A percentile compares a stretch with the other conserved stretches of the same genome.
Evolutionary conservation across 1,140 invertebrate species (phyloP).

Genomic region (Zaprionus gabonicus): DNA sequence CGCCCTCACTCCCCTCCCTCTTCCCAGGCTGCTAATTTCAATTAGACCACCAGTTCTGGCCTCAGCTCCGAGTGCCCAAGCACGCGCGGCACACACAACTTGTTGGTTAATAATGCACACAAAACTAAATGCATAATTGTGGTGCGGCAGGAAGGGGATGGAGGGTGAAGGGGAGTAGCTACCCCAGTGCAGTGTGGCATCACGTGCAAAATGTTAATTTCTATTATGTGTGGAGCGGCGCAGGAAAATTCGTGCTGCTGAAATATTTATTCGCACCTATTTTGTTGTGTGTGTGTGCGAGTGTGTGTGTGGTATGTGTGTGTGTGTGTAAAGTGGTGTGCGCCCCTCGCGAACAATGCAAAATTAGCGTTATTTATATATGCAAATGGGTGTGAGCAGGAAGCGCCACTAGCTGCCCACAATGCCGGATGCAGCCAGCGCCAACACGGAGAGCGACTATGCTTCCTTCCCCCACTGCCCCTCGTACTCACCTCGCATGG

Average conservation of each 20-base stretch:
- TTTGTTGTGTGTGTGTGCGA: slow-evolving; percentile 40
- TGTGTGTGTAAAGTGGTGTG: slow-evolving; percentile 13
- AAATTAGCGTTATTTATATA: slow-evolving; percentile 81
- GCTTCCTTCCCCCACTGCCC: not conserved
- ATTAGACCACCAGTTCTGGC: slow-evolving; percentile 64
- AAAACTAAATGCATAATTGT: slow-evolving; percentile 82
- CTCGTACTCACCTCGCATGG: slow-evolving; percentile 79
- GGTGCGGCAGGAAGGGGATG: not conserved
- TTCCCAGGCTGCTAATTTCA: slow-evolving; percentile 70
- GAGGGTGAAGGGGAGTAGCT: not conserved
- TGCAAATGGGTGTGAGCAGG: slow-evolving; percentile 69
- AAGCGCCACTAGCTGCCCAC: slow-evolving; percentile 62
- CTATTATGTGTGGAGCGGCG: slow-evolving; percentile 61
- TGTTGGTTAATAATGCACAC: slow-evolving; percentile 81
- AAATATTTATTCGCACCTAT: slow-evolving; percentile 83
- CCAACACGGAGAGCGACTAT: not conserved
- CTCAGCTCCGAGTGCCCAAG: slow-evolving; percentile 14
- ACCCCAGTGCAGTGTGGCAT: slow-evolving; percentile 16
- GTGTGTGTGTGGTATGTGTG: not conserved
- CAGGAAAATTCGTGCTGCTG: slow-evolving; percentile 50
- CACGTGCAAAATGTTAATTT: slow-evolving; percentile 82
- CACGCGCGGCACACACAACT: slow-evolving; percentile 55
- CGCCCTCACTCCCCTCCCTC: not conserved
- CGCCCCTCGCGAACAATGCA: slow-evolving; percentile 58
- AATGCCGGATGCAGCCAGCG: slow-evolving; percentile 62